Evolutionary conservation across 2,797 vertebrate genomes (phyloP).

Genomic region (Rhinatrema bivittatum): DNA sequence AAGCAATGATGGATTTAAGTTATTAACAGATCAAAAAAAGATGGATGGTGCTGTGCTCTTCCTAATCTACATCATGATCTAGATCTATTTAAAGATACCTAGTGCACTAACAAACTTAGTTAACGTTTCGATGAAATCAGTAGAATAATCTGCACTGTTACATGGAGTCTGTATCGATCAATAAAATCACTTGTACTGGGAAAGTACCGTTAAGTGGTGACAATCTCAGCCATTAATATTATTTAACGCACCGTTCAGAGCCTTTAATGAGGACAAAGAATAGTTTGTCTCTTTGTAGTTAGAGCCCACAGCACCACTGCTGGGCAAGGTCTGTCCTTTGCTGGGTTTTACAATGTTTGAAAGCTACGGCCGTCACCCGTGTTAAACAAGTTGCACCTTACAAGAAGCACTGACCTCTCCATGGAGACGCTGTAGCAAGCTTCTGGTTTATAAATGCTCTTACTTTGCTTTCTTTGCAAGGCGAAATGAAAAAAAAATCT

Average conservation of each 20-base stretch:
- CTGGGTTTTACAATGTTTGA: no score
- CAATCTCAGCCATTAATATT: slow-evolving; percentile 95
- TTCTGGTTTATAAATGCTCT: no score
- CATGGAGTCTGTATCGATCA: slow-evolving; percentile 73
- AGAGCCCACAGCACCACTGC: slow-evolving; percentile 24
- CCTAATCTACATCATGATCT: slow-evolving; percentile 99
- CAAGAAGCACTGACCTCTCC: no score
- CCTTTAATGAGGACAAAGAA: slow-evolving; percentile 91
- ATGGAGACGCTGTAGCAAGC: no score
- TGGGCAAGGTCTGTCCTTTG: slow-evolving; percentile 12
- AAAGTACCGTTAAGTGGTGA: slow-evolving; percentile 86
- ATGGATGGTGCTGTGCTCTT: slow-evolving; percentile 87
- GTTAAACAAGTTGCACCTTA: no score
- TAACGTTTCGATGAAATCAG: slow-evolving; percentile 93
- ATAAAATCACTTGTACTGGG: slow-evolving; percentile 92
- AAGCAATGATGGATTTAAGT: slow-evolving; percentile 98
- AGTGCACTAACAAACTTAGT: slow-evolving; percentile 92
- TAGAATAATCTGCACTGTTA: slow-evolving; percentile 83
- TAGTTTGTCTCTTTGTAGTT: slow-evolving; percentile 54
- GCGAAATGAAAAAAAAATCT: no score
- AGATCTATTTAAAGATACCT: slow-evolving; percentile 98
- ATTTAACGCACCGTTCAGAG: slow-evolving; percentile 87
- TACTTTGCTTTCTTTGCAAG: no score
- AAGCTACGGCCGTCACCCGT: no score
- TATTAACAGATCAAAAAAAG: slow-evolving; percentile 97